phyloP scores from a whole-genome alignment of 2,797 vertebrate genomes.

The Lepus oiostolus region DNA sequence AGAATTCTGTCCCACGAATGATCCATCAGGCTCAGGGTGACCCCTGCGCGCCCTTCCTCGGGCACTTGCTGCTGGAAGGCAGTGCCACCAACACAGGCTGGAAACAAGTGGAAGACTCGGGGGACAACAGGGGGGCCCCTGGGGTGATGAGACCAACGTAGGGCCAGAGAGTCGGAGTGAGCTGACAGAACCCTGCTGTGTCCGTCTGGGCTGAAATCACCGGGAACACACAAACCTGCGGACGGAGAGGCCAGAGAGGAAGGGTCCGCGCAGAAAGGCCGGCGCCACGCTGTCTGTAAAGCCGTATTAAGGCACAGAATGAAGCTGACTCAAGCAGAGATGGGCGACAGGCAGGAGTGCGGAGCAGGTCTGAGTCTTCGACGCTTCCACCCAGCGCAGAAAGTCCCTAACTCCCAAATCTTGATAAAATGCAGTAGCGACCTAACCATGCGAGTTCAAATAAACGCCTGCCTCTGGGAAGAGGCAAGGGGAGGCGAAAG shows the following conservation, averaged over 20 bases:
- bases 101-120: not conserved
- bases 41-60: not conserved
- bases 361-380: not conserved
- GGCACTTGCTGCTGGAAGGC: not conserved
- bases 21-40: not conserved
- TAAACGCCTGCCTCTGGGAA: not conserved
- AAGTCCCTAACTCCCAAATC: not conserved
- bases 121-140: not conserved
- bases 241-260: not conserved
- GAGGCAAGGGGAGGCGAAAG: not conserved
- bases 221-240: not conserved
- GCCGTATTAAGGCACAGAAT: not conserved
- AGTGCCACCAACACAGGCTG: not conserved
- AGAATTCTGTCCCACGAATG: not conserved
- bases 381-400: not conserved
- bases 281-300: not conserved
- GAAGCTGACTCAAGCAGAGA: not conserved
- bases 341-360: not conserved
- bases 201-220: too few relatives aligned
- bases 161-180: not conserved
- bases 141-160: fast-evolving
- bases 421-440: not conserved
- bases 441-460: not conserved
- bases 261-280: not conserved
- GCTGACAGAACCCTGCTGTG: not conserved